Evolutionary conservation across 30 jellyfish, hydroid and myxozoan genomes (phyloP).

Genomic region (Rhopilema esculentum): DNA sequence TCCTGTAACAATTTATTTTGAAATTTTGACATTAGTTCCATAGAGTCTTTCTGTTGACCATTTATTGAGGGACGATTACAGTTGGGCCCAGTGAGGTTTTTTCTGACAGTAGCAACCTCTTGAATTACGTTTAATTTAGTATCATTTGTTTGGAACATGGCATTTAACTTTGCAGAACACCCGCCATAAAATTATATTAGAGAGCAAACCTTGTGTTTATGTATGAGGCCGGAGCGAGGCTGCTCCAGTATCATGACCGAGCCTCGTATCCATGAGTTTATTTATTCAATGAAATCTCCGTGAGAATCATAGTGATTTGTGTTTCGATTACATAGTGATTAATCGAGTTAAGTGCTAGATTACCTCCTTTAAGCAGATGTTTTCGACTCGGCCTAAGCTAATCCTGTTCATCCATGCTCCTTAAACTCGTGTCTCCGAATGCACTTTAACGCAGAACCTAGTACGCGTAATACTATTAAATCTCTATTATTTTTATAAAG

Average conservation of each 20-base stretch:
- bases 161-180: too few species aligned
- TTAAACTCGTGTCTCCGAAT: conserved; percentile 47
- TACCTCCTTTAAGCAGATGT: conserved; percentile 53
- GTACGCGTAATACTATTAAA: conserved; percentile 22
- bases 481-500: conserved; percentile 44
- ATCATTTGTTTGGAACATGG: too few species aligned
- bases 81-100: too few species aligned
- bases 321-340: conserved; percentile 18
- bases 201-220: too few species aligned
- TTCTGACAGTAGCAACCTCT: too few species aligned
- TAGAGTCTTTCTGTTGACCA: too few species aligned
- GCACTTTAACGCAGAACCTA: conserved; percentile 17
- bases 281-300: background rate
- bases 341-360: conserved; percentile 58
- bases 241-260: background rate
- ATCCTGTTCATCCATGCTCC: conserved; percentile 13
- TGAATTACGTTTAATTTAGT: too few species aligned
- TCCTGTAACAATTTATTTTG: too few species aligned
- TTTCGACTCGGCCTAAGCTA: conserved; percentile 30
- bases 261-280: background rate
- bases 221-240: background rate
- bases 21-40: too few species aligned
- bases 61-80: too few species aligned
- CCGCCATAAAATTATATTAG: too few species aligned
- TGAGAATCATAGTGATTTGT: background rate